Conservation (phyloP, 2,113 vertebrate genomes). For the Willisornis vidua region DNA sequence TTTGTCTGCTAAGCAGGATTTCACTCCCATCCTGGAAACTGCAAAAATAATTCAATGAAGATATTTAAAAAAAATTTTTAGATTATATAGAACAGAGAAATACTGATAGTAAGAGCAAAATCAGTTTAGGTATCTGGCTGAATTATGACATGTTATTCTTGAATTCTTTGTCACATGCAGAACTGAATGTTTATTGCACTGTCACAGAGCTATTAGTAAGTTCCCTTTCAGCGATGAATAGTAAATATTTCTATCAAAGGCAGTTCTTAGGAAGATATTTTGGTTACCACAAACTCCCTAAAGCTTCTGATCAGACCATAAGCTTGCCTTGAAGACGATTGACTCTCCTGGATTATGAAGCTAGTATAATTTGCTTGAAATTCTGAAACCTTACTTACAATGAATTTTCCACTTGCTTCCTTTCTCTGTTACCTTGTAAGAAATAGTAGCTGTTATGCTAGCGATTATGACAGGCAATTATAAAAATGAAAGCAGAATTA, state of each 20-base stretch:
- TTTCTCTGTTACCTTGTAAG: background rate
- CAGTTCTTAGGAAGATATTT: background rate
- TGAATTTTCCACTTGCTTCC: background rate
- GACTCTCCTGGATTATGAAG: background rate
- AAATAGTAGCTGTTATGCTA: background rate
- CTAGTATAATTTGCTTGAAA: background rate
- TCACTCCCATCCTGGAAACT: background rate
- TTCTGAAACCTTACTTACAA: background rate
- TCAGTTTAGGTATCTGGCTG: background rate
- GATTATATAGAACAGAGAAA: background rate
- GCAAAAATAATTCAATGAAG: background rate
- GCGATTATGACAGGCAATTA: background rate
- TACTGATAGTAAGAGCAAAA: background rate
- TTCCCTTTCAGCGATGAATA: background rate
- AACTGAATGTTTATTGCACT: background rate
- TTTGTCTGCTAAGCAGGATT: background rate
- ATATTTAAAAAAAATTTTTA: background rate
- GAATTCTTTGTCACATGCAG: background rate
- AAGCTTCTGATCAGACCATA: background rate
- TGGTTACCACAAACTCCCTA: background rate
- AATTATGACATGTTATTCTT: background rate
- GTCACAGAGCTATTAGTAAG: background rate
- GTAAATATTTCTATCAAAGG: background rate
- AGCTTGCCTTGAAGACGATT: background rate
- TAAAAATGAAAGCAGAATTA: background rate